Percentiles rank a stretch among this genome's conserved stretches.
Conservation (phyloP, 2,888 invertebrate genomes). For the Theretra japonica region DNA sequence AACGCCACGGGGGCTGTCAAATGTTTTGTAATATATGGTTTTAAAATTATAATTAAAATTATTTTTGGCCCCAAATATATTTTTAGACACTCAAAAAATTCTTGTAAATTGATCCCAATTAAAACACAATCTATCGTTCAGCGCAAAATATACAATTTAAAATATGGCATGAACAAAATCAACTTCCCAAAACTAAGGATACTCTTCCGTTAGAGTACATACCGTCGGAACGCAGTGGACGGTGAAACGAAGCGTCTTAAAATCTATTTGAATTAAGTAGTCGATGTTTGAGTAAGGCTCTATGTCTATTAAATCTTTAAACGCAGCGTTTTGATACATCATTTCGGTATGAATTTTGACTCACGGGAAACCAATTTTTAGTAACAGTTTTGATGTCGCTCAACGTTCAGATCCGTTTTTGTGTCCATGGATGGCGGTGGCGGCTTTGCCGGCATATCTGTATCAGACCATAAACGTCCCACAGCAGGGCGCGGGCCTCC, state of each 20-base stretch:
- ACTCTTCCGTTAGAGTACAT: background rate
- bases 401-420: too few relatives aligned
- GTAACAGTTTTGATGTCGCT: too few relatives aligned
- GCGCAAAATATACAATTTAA: background rate
- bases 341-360: too few relatives aligned
- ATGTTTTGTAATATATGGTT: too few relatives aligned
- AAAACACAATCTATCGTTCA: background rate
- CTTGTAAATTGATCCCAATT: background rate
- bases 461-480: too few relatives aligned
- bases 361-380: too few relatives aligned
- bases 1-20: too few relatives aligned
- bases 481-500: too few relatives aligned
- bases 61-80: background rate
- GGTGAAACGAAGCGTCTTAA: constrained; percentile 17
- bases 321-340: background rate
- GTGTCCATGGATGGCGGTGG: too few relatives aligned
- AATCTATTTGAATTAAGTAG: constrained; percentile 23
- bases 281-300: background rate
- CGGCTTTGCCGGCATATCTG: too few relatives aligned
- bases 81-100: background rate
- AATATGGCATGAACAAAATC: background rate
- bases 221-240: constrained; percentile 2
- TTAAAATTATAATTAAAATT: background rate
- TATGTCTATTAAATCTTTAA: background rate
- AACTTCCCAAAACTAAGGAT: background rate